Conservation (phyloP, 2,888 invertebrate species). For the Agrochola lota region DNA sequence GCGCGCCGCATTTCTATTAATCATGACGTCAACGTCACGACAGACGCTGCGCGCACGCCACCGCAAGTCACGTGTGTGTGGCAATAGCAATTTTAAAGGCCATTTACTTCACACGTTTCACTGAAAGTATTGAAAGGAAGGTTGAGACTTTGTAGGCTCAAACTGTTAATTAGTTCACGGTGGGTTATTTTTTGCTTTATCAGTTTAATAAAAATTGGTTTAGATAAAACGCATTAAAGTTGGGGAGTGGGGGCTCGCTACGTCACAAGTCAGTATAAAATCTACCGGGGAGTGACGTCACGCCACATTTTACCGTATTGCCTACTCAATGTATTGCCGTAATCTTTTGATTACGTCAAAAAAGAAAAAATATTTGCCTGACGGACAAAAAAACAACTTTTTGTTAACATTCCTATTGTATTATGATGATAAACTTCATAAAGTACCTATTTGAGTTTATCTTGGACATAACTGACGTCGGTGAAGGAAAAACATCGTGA, state of each 20-base stretch:
- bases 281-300: no score
- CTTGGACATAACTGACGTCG: neutral
- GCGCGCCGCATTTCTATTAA: slow-evolving; percentile 77
- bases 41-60: slow-evolving; percentile 66
- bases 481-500: neutral
- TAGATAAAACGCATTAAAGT: no score
- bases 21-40: slow-evolving; percentile 78
- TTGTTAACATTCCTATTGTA: no score
- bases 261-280: no score
- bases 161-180: neutral
- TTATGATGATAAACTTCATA: neutral
- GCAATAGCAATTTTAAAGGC: slow-evolving; percentile 51
- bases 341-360: no score
- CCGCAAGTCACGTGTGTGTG: slow-evolving; percentile 60
- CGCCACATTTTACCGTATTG: no score
- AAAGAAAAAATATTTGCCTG: no score
- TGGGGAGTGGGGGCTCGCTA: no score
- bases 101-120: slow-evolving; percentile 43
- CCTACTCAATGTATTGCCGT: no score
- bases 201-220: no score
- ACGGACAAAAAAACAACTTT: no score
- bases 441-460: neutral
- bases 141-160: neutral
- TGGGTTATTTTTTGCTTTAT: neutral
- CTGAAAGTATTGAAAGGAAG: slow-evolving; percentile 28